A percentile compares a stretch with the other conserved stretches of the same genome.
phyloP scores from a whole-genome alignment of 2,888 invertebrate genomes.

The Germaria angustata region DNA sequence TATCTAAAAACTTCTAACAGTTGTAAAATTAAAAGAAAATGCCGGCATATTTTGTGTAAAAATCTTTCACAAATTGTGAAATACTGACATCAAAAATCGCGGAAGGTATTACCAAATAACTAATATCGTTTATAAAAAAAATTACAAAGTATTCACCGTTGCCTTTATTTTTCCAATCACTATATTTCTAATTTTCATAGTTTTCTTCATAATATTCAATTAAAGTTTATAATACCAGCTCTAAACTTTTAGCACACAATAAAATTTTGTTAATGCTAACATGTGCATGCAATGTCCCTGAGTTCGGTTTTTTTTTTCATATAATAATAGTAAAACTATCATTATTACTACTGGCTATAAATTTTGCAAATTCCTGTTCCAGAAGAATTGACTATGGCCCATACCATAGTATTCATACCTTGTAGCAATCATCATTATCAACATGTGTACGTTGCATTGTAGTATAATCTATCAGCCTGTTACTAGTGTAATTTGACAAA shows the following conservation, averaged over 20 bases:
- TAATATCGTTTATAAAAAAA: no score
- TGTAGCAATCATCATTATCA: slow-evolving; percentile 32
- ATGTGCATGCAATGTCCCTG: background rate
- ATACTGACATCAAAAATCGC: no score
- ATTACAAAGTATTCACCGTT: background rate
- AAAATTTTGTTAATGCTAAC: slow-evolving; percentile 23
- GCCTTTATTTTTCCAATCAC: background rate
- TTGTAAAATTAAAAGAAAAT: no score
- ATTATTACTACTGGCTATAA: slow-evolving; percentile 47
- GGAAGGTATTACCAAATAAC: no score
- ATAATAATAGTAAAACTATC: slow-evolving; percentile 25
- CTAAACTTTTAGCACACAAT: slow-evolving; percentile 37
- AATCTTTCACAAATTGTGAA: no score
- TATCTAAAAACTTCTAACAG: no score
- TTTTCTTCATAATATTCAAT: slow-evolving; percentile 11
- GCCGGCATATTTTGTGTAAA: no score
- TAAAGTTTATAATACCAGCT: slow-evolving; percentile 31
- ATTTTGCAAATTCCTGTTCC: slow-evolving; percentile 49
- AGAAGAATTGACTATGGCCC: background rate
- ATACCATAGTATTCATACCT: slow-evolving; percentile 6
- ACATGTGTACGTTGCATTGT: slow-evolving; percentile 14
- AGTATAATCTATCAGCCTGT: background rate
- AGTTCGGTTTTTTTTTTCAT: background rate
- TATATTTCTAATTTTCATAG: background rate
- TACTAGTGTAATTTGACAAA: slow-evolving; percentile 75